Evolutionary conservation across 2,113 vertebrate genomes (phyloP).

Genomic region (Poecilia latipinna): DNA sequence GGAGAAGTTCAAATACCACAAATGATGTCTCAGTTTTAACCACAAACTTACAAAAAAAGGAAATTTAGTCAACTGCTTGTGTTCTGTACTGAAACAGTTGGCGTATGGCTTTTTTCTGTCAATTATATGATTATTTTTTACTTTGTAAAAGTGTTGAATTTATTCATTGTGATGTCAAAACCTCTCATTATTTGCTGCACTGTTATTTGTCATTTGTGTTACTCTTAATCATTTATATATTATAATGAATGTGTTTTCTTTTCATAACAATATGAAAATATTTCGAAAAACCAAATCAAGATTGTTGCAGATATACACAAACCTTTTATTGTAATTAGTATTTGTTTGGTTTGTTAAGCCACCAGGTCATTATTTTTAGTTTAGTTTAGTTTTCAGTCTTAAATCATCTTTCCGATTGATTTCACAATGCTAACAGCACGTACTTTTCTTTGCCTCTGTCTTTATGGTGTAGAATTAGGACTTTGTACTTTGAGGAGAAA

Average conservation of each 20-base stretch:
- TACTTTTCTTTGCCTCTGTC: too few species aligned
- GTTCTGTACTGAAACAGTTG: too few species aligned
- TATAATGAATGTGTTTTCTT: background rate
- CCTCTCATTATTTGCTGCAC: background rate
- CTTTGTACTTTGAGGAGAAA: too few species aligned
- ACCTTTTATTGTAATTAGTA: background rate
- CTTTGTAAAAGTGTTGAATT: too few species aligned
- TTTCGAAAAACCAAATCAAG: background rate
- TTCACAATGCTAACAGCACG: too few species aligned
- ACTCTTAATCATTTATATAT: background rate
- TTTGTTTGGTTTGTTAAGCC: background rate
- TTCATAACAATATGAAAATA: background rate
- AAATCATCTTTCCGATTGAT: too few species aligned
- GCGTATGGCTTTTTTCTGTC: too few species aligned
- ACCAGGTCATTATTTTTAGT: too few species aligned
- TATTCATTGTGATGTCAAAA: too few species aligned
- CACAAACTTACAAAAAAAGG: background rate
- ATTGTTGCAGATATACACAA: background rate
- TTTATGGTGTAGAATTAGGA: too few species aligned
- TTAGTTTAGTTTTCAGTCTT: too few species aligned
- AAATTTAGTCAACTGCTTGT: background rate
- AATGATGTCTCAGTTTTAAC: background rate
- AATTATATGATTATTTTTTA: too few species aligned
- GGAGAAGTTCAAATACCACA: background rate
- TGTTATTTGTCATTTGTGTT: background rate